Evolutionary conservation across 1,140 invertebrate genomes (phyloP).

Genomic region (Ostrea edulis): DNA sequence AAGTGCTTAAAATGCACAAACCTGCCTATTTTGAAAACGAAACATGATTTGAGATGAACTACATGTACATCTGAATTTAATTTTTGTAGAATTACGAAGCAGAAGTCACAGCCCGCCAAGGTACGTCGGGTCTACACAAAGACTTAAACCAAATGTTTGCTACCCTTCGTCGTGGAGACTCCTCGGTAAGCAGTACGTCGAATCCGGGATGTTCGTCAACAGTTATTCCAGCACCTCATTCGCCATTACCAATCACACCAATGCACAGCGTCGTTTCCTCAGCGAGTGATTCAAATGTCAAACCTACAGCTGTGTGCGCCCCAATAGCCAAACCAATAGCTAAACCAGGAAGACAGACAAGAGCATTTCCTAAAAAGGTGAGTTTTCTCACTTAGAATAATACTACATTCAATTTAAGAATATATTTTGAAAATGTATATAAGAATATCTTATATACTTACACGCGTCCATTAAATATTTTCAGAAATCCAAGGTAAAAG

Average conservation of each 20-base stretch:
- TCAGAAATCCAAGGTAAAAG: background rate
- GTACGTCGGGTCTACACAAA: slow-evolving; percentile 46
- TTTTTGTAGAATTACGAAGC: slow-evolving; percentile 65
- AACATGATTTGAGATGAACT: background rate
- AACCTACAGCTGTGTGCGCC: background rate
- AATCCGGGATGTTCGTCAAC: background rate
- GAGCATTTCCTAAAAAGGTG: background rate
- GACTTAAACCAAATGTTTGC: slow-evolving; percentile 63
- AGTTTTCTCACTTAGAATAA: background rate
- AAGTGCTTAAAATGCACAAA: background rate
- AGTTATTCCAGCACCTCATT: background rate
- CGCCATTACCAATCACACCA: background rate
- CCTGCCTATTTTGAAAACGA: background rate
- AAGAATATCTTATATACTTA: background rate
- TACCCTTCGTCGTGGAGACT: slow-evolving; percentile 50
- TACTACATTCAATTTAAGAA: background rate
- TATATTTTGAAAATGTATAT: no score
- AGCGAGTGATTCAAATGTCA: background rate
- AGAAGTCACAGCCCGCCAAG: slow-evolving; percentile 60
- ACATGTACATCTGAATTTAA: background rate
- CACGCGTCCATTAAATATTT: background rate
- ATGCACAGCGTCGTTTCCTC: background rate
- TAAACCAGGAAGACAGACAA: background rate
- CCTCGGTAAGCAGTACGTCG: background rate
- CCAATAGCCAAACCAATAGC: background rate